A percentile compares a stretch with the other conserved stretches of the same genome.
These are phyloP conservation scores for Nylanderia fulva DNA, from an alignment of 1,140 invertebrate species.

Conservation along the genomic window DNA sequence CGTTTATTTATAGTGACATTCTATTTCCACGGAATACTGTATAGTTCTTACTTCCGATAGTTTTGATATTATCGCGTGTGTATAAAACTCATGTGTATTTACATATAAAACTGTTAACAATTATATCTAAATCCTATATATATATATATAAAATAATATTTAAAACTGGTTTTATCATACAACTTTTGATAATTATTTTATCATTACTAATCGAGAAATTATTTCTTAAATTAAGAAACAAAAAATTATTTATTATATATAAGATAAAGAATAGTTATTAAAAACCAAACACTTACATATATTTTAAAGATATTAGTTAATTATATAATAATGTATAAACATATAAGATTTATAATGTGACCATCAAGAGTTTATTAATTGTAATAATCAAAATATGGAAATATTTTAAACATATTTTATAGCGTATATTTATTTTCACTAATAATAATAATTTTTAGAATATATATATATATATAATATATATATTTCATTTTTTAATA, in stretches of 20 bases:
- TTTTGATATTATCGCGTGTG: neutral
- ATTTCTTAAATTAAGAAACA: neutral
- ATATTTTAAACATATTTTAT: neutral
- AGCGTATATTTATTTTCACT: neutral
- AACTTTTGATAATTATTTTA: neutral
- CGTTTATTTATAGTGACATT: slow-evolving; percentile 8
- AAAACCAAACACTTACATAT: neutral
- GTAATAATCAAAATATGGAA: neutral
- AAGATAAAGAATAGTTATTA: neutral
- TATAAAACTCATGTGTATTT: neutral
- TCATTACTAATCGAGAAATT: neutral
- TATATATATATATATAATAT: too few species aligned
- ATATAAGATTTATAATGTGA: neutral
- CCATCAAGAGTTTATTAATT: neutral
- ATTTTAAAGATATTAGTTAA: neutral
- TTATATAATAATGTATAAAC: neutral
- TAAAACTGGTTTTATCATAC: slow-evolving; percentile 13
- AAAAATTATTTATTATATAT: neutral
- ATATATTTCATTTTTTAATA: too few species aligned
- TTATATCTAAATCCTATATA: too few species aligned
- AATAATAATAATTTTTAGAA: too few species aligned
- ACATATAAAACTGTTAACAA: neutral
- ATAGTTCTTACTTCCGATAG: neutral
- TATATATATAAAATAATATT: neutral
- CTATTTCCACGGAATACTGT: slow-evolving; percentile 11